phyloP scores from a whole-genome alignment of 1,140 invertebrate species.

The Octopus sinensis region DNA sequence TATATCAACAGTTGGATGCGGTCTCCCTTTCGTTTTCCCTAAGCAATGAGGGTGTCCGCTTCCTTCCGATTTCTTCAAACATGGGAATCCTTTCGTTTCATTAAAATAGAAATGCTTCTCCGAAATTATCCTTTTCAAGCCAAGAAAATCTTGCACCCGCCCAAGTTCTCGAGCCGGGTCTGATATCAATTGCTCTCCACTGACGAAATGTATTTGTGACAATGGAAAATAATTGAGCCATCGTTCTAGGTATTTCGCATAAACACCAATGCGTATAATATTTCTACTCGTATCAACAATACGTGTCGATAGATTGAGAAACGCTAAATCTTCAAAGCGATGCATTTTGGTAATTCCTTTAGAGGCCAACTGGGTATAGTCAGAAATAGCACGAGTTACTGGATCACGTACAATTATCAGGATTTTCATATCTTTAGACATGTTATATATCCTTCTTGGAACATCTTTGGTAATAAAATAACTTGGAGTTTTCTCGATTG shows the following conservation, averaged over 20 bases:
- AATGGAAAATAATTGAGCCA: slow-evolving; percentile 82
- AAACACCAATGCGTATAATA: slow-evolving; percentile 79
- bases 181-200: slow-evolving; percentile 78
- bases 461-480: slow-evolving; percentile 86
- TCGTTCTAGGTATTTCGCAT: slow-evolving; percentile 72
- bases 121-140: slow-evolving; percentile 78
- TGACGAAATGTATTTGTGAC: slow-evolving; percentile 78
- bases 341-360: slow-evolving; percentile 58
- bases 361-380: slow-evolving; percentile 72
- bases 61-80: slow-evolving; percentile 74
- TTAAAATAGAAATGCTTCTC: slow-evolving; percentile 91
- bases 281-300: slow-evolving; percentile 80
- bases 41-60: slow-evolving; percentile 78
- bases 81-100: slow-evolving; percentile 87
- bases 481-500: slow-evolving; percentile 89
- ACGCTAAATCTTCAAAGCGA: slow-evolving; percentile 75
- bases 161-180: slow-evolving; percentile 82
- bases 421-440: slow-evolving; percentile 80
- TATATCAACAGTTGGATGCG: slow-evolving; percentile 76
- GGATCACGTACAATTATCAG: slow-evolving; percentile 86
- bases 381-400: slow-evolving; percentile 83
- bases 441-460: slow-evolving; percentile 74
- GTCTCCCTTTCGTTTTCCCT: slow-evolving; percentile 87
- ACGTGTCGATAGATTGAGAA: slow-evolving; percentile 63
- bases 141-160: slow-evolving; percentile 79